phyloP scores from a whole-genome alignment of 2,888 invertebrate genomes.

The Pristionchus japonicus region DNA sequence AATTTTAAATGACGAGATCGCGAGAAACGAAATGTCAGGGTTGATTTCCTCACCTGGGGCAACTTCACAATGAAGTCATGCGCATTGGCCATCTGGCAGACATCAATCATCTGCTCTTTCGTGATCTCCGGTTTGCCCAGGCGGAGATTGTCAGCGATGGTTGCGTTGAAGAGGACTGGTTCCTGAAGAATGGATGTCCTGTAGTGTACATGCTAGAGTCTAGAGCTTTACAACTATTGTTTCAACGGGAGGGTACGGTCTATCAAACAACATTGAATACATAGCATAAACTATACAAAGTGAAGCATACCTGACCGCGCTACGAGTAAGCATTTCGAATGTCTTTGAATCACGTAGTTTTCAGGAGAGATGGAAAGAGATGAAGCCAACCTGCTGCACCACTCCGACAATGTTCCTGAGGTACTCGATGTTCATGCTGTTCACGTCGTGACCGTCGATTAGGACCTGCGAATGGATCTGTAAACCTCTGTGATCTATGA shows the following conservation, averaged over 20 bases:
- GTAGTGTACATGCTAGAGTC: too few species aligned
- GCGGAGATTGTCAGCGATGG: constrained; percentile 60
- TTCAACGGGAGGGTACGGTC: too few species aligned
- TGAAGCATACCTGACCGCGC: too few species aligned
- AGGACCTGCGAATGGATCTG: constrained; percentile 43
- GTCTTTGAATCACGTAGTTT: too few species aligned
- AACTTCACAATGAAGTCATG: constrained; percentile 68
- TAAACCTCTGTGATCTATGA: too few species aligned
- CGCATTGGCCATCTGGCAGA: constrained; percentile 70
- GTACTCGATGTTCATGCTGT: constrained; percentile 62
- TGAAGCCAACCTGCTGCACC: constrained; percentile 64
- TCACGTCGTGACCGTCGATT: constrained; percentile 66
- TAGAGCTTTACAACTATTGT: too few species aligned
- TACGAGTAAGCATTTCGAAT: too few species aligned
- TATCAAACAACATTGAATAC: too few species aligned
- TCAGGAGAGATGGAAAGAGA: too few species aligned
- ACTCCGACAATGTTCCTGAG: constrained; percentile 66
- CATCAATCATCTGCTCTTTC: constrained; percentile 61
- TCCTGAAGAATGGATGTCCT: constrained; percentile 52
- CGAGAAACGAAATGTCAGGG: too few species aligned
- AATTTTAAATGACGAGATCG: too few species aligned
- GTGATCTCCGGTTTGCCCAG: constrained; percentile 62
- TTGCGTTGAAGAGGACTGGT: constrained; percentile 67
- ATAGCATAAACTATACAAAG: too few species aligned
- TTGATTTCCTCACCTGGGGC: constrained; percentile 60